Evolutionary conservation across 2,888 invertebrate species (phyloP), one percentile per base, ranked within the genome.

Genomic region (Resseliella maxima): DNA sequence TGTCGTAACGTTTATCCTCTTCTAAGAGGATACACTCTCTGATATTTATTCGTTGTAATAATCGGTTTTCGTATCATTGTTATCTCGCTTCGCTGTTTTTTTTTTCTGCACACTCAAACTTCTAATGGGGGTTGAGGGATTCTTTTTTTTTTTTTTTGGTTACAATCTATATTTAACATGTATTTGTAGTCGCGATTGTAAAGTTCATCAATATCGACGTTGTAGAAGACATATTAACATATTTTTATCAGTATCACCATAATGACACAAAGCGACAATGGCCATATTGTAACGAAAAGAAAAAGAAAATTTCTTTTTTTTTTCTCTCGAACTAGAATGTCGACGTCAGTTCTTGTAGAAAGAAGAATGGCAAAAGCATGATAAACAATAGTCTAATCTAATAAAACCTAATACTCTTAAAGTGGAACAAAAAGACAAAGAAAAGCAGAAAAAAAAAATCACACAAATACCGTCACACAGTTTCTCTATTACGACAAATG

Each of bases 181-280:
- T 59, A 24, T 59, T 24, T 59, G 24, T 24, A 6, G 59, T 24
- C 24, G 72, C 31, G 72, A 72, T 18, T 35, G 72, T 59, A 27
- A 59, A 27, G 72, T 35, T 35, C 72, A 31, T 72, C 72, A 72
- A 72, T 72, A 72, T 31, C 72, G 72, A 72, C 72, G 31, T 72
- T 72, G 72, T 72, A 31, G 31, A 72, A 72, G 72, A 72, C 27
- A 35, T 72, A 72, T 72, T 72, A 72, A 72, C 72, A 72, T 72
- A 72, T 72, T 72, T 72, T 72, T 72, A 72, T 72, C 72, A 31
- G 72, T 31, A 31, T 15, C n/a, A 72, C 3, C n/a, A 12, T 27
- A 72, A 72, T 72, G 35, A n/a, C 72, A 72, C 72, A 72, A 72
- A 72, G 72, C 31, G 31, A 72, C 31, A 72, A 72, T 72, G 31